Evolutionary conservation across 2,113 vertebrate species (phyloP), one percentile per base, ranked within the genome.

Genomic region (Mesocricetus auratus): DNA sequence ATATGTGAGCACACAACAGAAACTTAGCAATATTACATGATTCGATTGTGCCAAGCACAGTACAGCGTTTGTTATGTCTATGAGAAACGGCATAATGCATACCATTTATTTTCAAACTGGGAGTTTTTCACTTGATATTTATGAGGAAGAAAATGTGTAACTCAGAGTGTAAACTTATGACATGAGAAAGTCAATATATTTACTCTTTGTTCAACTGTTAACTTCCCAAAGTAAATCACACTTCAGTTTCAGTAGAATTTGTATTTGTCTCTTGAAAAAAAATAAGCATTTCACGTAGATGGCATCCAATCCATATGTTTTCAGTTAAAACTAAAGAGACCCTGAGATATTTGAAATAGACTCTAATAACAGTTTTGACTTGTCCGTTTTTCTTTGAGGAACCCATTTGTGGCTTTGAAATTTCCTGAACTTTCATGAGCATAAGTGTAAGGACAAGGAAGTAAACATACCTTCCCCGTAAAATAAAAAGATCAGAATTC

Each of bases 321-420:
- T 94, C 60, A 39, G 36, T 95, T 89, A 95, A 74, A 7, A 53
- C 66, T 82, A 62, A 62, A 68, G 56, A 94, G 90, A 68, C 29
- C 33, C 58, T 85, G 22, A 71, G n/a, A 53, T 82, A 53, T 86
- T 92, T 78, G 94, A 91, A 69, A 62, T 36, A 58, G 24, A 47
- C 56, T 71, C 29, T 75, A 94, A 60, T 91, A 94, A 89, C 60
- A 58, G 36, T 78, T 95, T 92, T 60, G 60, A 68, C 53, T 79
- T 90, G 77, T 89, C 81, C 64, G 4, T 56, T 96, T 97, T 92
- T 83, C 68, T 50, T 69, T 75, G 82, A 94, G 64, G 29, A 95
- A 60, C 11, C 45, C 19, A 19, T 91, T 85, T 96, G 69, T 98
- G 71, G 90, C 29, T 77, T 95, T 94, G 79, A 95, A 96, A 96